Percentiles rank a stretch among this genome's conserved stretches.
phyloP scores from a whole-genome alignment of 2,113 vertebrate genomes.

The Brienomyrus longianalis region DNA sequence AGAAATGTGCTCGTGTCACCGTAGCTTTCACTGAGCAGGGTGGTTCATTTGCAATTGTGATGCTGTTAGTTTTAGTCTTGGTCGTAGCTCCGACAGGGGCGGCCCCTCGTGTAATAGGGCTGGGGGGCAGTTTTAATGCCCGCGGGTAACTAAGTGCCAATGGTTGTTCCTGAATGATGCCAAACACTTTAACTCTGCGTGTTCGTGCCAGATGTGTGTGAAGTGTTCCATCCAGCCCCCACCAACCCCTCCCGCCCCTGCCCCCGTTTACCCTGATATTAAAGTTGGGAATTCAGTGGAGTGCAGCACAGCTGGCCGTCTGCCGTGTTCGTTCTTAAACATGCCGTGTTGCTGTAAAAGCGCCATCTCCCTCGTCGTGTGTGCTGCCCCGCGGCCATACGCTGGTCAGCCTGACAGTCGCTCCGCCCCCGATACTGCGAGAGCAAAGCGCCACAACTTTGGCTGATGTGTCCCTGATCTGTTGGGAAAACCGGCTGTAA shows the following conservation, averaged over 20 bases:
- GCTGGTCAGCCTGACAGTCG: background rate
- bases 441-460: no score
- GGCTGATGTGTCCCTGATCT: background rate
- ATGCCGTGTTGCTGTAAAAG: background rate
- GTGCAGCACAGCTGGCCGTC: background rate
- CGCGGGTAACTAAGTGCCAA: slow-evolving; percentile 28
- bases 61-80: slow-evolving; percentile 12
- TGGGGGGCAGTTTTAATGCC: slow-evolving; percentile 14
- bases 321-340: background rate
- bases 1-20: slow-evolving; percentile 40
- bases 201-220: slow-evolving; percentile 6
- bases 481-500: background rate
- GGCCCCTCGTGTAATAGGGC: background rate
- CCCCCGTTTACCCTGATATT: background rate
- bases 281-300: background rate
- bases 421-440: background rate
- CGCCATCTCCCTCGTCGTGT: background rate
- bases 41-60: slow-evolving; percentile 48
- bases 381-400: background rate
- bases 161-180: slow-evolving; percentile 18
- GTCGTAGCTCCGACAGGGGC: background rate
- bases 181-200: slow-evolving; percentile 20
- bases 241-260: background rate
- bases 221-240: background rate
- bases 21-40: slow-evolving; percentile 39